Base-by-base conservation (phyloP, 1,140 invertebrate species). In the Drosophila obscura region DNA sequence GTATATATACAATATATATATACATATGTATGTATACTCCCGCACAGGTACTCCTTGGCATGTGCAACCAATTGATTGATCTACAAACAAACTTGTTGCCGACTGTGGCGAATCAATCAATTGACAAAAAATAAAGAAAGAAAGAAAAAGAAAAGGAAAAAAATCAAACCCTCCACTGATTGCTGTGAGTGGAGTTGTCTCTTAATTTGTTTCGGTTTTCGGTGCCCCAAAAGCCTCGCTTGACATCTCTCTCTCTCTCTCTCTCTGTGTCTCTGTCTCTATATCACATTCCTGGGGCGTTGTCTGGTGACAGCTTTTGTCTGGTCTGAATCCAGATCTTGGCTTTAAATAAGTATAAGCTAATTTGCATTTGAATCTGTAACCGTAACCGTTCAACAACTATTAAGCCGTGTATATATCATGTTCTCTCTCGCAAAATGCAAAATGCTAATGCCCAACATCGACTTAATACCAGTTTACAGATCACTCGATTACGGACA, bases 41-140 rank as follows among this genome's bases (percentile, higher is more conserved):
- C 31, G 43, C 52, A 57, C 57, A 77, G 74, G 65, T 77, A 58
- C 28, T 45, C 51, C 48, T 43, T 24, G 60, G 49, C 68, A 72
- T 82, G 69, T 74, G 74, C 44, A 69, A 49, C 79, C 63, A 80
- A 81, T 85, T 85, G 81, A 85, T 85, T 81, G 77, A 84, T 81
- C 68, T 81, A 48, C 68, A 71, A 39, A 19, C 39, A 56, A 69
- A 57, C 48, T 66, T 24, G 45, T 52, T 35, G 67, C 65, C 71
- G 48, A 82, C 63, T 76, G 80, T 83, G 43, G 72, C 80, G 55
- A 77, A 84, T 84, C 80, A 84, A 84, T 77, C 80, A 84, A 73
- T 77, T 68, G 80, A 58, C 45, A 46, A 76, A 61, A 77, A 61
- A 45, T 46, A n/a, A 43, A 48, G 24, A 46, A 13, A 16, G 7